phyloP scores from a whole-genome alignment of 2,888 invertebrate genomes.

The Scaeva pyrastri region DNA sequence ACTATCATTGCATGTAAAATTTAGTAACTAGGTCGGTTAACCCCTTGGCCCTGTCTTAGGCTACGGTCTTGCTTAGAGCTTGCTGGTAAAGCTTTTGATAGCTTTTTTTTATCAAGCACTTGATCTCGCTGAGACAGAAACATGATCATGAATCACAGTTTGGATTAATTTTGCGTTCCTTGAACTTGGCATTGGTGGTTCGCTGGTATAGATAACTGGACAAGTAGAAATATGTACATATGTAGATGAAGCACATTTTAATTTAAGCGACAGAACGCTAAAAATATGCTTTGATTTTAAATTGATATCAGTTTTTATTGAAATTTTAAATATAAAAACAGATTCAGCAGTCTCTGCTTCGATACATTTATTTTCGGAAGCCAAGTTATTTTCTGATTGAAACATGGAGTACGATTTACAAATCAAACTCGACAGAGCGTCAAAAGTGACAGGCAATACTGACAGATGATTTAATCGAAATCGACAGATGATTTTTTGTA shows the following conservation, averaged over 20 bases:
- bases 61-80: neutral
- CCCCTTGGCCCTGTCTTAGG: neutral
- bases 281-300: neutral
- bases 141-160: slow-evolving; percentile 59
- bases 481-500: too few relatives aligned
- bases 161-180: slow-evolving; percentile 77
- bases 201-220: slow-evolving; percentile 11
- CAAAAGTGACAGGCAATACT: too few relatives aligned
- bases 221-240: neutral
- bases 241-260: slow-evolving; percentile 8
- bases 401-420: too few relatives aligned
- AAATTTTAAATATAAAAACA: too few relatives aligned
- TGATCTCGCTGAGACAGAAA: slow-evolving; percentile 37
- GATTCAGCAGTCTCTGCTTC: too few relatives aligned
- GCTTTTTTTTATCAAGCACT: slow-evolving; percentile 42
- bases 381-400: too few relatives aligned
- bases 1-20: too few relatives aligned
- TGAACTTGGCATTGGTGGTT: slow-evolving; percentile 79
- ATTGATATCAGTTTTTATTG: too few relatives aligned
- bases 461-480: too few relatives aligned
- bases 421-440: too few relatives aligned
- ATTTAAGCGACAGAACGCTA: neutral
- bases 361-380: too few relatives aligned
- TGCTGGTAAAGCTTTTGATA: slow-evolving; percentile 23
- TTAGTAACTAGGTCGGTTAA: too few relatives aligned